A percentile compares a stretch with the other conserved stretches of the same genome.
Conservation (phyloP, 2,797 vertebrate species). For the Champsocephalus esox region DNA sequence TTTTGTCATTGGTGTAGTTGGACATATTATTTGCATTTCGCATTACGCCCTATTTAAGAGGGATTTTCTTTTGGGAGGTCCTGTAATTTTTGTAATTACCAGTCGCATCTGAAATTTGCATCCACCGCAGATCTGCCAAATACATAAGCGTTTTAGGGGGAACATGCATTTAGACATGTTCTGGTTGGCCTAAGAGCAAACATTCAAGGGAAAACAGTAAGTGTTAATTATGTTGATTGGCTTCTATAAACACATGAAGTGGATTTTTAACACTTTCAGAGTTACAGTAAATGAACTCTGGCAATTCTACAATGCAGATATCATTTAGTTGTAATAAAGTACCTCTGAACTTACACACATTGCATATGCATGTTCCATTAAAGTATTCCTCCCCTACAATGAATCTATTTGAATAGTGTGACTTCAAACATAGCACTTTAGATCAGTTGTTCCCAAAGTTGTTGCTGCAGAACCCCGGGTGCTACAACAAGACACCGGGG, state of each 20-base stretch:
- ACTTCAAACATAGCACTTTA: constrained; percentile 39
- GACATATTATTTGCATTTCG: not conserved
- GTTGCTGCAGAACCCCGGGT: constrained; percentile 1
- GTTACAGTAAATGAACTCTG: constrained; percentile 47
- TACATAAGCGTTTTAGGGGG: constrained; percentile 21
- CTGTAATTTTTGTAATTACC: constrained; percentile 43
- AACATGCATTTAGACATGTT: constrained; percentile 35
- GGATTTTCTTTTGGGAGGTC: constrained; percentile 39
- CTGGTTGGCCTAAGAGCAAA: constrained; percentile 36
- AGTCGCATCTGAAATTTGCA: constrained; percentile 42
- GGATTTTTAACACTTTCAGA: constrained; percentile 43
- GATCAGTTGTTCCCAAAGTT: constrained; percentile 32
- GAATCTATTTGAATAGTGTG: constrained; percentile 46
- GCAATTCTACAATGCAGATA: constrained; percentile 23
- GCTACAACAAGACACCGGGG: constrained; percentile 17
- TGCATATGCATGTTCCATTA: constrained; percentile 31
- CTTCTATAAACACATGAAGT: constrained; percentile 40
- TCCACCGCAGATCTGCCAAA: constrained; percentile 42
- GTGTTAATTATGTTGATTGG: constrained; percentile 53
- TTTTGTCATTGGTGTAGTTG: constrained; percentile 8
- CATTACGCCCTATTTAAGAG: constrained; percentile 32
- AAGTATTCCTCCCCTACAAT: constrained; percentile 28
- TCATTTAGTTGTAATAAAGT: constrained; percentile 29
- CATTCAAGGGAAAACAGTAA: constrained; percentile 23
- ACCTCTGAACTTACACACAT: constrained; percentile 38